phyloP scores from a whole-genome alignment of 35 echinoderm and acorn worm genomes.

The Stichopus chloronotus region DNA sequence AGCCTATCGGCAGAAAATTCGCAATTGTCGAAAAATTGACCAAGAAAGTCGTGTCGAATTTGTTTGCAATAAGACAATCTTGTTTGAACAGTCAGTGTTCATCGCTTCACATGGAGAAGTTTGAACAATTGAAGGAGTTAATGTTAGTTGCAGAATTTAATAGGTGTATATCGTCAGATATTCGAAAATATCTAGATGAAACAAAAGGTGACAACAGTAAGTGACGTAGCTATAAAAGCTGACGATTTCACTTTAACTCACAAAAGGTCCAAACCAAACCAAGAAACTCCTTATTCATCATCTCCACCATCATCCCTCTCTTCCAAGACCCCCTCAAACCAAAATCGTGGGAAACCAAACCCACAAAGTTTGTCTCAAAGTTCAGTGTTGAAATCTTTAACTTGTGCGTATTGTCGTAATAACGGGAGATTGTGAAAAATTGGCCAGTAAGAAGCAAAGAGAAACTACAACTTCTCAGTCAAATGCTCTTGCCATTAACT shows the following conservation, averaged over 20 bases:
- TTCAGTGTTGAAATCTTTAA: background rate
- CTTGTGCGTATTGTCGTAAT: background rate
- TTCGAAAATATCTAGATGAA: background rate
- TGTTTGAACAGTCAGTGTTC: slow-evolving; percentile 31
- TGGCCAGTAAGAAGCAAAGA: background rate
- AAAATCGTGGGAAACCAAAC: too few relatives aligned
- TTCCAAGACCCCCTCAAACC: too few relatives aligned
- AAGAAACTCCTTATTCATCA: background rate
- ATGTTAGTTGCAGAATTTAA: slow-evolving; percentile 46
- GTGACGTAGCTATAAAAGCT: background rate
- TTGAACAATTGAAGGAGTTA: slow-evolving; percentile 3
- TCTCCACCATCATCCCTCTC: background rate
- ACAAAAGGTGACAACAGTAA: background rate
- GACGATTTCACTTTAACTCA: slow-evolving; percentile 36
- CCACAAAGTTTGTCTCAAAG: background rate
- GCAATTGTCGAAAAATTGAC: background rate
- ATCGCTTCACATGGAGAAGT: background rate
- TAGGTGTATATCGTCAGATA: background rate
- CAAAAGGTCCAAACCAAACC: background rate
- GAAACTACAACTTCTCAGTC: background rate
- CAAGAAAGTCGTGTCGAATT: slow-evolving; percentile 28
- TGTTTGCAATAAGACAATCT: slow-evolving; percentile 1
- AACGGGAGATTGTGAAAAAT: background rate
- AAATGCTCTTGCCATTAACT: background rate
- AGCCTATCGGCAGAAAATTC: slow-evolving; percentile 28